phyloP scores from a whole-genome alignment of 2,113 vertebrate species.

The pig (Sus scrofa) region DNA sequence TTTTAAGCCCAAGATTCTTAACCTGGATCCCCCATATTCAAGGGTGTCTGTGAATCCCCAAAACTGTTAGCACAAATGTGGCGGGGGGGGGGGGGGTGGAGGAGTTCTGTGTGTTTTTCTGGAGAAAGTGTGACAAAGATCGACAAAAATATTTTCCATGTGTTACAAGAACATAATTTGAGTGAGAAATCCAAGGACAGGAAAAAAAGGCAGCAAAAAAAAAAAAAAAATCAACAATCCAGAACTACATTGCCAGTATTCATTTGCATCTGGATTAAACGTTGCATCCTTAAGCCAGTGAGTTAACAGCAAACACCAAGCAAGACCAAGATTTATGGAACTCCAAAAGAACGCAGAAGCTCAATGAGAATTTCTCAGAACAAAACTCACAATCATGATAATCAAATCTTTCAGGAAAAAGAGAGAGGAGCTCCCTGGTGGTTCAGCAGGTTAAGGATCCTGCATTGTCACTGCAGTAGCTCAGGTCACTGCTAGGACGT shows the following conservation, averaged over 20 bases:
- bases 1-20: slow-evolving; percentile 14
- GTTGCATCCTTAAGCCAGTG: not conserved
- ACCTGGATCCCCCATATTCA: not conserved
- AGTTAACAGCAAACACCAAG: not conserved
- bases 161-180: not conserved
- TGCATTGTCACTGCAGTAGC: too few relatives aligned
- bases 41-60: not conserved
- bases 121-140: not conserved
- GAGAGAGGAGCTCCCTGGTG: too few relatives aligned
- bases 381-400: not conserved
- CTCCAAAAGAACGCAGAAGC: not conserved
- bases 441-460: too few relatives aligned
- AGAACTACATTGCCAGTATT: fast-evolving
- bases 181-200: not conserved
- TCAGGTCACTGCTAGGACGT: too few relatives aligned
- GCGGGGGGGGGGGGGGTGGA: not conserved
- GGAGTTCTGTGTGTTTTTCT: not conserved
- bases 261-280: not conserved
- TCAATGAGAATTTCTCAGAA: not conserved
- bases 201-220: not conserved
- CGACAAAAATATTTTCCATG: not conserved
- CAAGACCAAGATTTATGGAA: not conserved
- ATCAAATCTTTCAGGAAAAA: not conserved
- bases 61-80: not conserved
- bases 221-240: not conserved